Conservation (phyloP, 2,797 vertebrate genomes). For the Acropternis orthonyx region DNA sequence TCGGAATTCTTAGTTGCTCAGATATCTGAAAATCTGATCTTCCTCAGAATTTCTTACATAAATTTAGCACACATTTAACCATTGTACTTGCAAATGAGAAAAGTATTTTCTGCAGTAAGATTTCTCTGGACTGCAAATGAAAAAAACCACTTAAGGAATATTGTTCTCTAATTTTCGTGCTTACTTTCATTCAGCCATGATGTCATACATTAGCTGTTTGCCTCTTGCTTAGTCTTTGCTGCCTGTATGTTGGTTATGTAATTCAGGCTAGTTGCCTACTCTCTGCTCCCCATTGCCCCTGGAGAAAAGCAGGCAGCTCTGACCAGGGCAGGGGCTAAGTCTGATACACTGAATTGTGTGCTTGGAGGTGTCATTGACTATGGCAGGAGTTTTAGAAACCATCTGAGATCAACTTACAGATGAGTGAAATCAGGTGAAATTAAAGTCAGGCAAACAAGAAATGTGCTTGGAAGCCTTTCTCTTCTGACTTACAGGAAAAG, state of each 20-base stretch:
- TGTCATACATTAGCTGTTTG: not conserved
- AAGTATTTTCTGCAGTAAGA: not conserved
- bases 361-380: not conserved
- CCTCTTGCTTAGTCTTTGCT: not conserved
- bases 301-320: not conserved
- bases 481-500: constrained; percentile 58
- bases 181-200: not conserved
- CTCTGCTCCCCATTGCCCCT: not conserved
- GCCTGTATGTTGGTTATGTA: rapidly evolving
- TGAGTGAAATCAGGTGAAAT: not conserved
- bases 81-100: not conserved
- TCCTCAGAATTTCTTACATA: not conserved
- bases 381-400: not conserved
- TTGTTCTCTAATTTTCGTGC: not conserved
- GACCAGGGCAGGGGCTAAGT: not conserved
- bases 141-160: not conserved
- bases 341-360: rapidly evolving
- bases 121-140: not conserved
- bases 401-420: not conserved
- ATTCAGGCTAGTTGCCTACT: not conserved
- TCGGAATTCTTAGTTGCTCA: not conserved
- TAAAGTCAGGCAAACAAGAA: not conserved
- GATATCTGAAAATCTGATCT: not conserved
- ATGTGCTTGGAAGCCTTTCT: constrained; percentile 2
- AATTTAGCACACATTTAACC: not conserved